Percentiles rank a stretch among this genome's conserved stretches.
phyloP scores from a whole-genome alignment of 1,140 invertebrate species.

The Neodiprion lecontei region DNA sequence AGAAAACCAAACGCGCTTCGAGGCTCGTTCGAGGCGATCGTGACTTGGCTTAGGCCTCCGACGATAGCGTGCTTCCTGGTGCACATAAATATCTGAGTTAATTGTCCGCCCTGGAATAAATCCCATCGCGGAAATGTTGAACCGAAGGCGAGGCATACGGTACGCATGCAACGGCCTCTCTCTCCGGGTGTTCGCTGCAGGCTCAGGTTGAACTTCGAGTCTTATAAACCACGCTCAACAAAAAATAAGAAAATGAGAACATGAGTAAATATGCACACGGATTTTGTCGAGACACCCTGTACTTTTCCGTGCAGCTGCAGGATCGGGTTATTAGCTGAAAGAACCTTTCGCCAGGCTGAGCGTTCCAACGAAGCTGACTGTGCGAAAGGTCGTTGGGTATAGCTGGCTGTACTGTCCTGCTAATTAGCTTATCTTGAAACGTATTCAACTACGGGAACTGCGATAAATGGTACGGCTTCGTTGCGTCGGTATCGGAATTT shows the following conservation, averaged over 20 bases:
- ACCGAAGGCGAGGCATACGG: not conserved
- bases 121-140: constrained; percentile 32
- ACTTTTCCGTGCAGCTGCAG: not conserved
- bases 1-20: not conserved
- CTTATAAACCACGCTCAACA: too few relatives aligned
- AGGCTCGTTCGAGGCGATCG: not conserved
- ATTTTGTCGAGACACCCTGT: not conserved
- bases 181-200: not conserved
- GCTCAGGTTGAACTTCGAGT: too few relatives aligned
- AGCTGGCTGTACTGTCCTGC: not conserved
- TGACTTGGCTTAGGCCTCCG: constrained; percentile 4
- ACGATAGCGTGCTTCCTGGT: constrained; percentile 27
- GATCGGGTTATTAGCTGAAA: not conserved
- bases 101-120: constrained; percentile 40
- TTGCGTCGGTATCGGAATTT: not conserved
- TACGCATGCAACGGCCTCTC: not conserved
- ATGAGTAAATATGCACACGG: not conserved
- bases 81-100: constrained; percentile 42
- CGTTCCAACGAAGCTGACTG: not conserved
- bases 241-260: not conserved
- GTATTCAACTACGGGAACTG: not conserved
- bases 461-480: not conserved
- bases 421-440: constrained; percentile 6
- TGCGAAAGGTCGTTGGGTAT: not conserved
- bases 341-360: not conserved